Evolutionary conservation across 2,888 invertebrate species (phyloP).

Genomic region (Meta bourneti): DNA sequence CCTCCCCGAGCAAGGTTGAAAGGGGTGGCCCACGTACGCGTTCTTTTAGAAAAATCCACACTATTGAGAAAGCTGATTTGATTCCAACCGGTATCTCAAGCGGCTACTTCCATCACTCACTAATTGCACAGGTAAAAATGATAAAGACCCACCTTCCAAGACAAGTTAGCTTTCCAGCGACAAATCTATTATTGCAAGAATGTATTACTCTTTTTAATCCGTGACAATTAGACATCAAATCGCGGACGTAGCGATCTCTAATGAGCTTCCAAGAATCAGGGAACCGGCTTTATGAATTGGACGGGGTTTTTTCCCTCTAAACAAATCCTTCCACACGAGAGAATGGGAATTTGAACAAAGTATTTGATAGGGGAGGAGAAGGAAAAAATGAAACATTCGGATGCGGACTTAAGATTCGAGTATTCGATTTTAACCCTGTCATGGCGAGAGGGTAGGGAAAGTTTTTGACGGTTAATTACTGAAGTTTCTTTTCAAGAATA

Average conservation of each 20-base stretch:
- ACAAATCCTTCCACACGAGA: conserved; percentile 34
- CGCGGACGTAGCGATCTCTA: conserved; percentile 51
- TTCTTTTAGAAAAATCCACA: conserved; percentile 52
- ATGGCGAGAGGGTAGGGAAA: conserved; percentile 17
- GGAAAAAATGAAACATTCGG: conserved; percentile 35
- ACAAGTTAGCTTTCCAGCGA: conserved; percentile 46
- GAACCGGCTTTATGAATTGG: conserved; percentile 6
- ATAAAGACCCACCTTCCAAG: conserved; percentile 59
- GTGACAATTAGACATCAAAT: conserved; percentile 67
- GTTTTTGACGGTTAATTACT: conserved; percentile 45
- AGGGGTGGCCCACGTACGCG: conserved; percentile 20
- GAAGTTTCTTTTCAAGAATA: conserved; percentile 27
- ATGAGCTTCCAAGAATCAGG: conserved; percentile 43
- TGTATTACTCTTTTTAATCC: conserved; percentile 65
- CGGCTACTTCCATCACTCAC: conserved; percentile 37
- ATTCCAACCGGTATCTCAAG: conserved; percentile 54
- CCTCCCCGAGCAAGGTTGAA: conserved; percentile 39
- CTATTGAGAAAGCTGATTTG: conserved; percentile 52
- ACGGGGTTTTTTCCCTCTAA: conserved; percentile 27
- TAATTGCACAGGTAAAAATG: conserved; percentile 72
- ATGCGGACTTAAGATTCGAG: conserved; percentile 11
- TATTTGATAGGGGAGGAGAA: conserved; percentile 17
- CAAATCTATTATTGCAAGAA: conserved; percentile 41
- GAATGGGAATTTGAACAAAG: conserved; percentile 34
- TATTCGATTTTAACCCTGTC: conserved; percentile 46